phyloP scores from a whole-genome alignment of 2,888 invertebrate species.

The Netelia melanura region DNA sequence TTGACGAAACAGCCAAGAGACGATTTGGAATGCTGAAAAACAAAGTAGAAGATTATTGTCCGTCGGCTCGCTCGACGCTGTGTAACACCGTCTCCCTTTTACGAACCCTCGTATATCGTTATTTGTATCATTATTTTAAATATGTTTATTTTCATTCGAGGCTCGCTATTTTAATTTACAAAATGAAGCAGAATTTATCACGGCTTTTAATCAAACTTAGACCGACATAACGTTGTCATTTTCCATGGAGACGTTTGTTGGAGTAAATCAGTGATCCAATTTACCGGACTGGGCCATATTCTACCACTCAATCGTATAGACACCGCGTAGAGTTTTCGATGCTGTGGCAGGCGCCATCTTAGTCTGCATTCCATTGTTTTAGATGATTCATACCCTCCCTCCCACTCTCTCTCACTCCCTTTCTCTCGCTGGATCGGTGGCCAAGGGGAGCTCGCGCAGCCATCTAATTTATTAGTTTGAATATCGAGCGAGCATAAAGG shows the following conservation, averaged over 20 bases:
- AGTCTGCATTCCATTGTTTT: slow-evolving; percentile 85
- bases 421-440: slow-evolving; percentile 72
- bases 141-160: background rate
- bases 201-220: too few relatives aligned
- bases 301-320: too few relatives aligned
- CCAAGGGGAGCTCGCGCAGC: slow-evolving; percentile 63
- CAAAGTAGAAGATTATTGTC: slow-evolving; percentile 19
- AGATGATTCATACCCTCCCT: slow-evolving; percentile 83
- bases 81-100: background rate
- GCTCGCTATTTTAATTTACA: background rate
- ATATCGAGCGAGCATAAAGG: slow-evolving; percentile 81
- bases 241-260: too few relatives aligned
- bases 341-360: slow-evolving; percentile 80
- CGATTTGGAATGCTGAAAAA: slow-evolving; percentile 3
- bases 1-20: slow-evolving; percentile 2
- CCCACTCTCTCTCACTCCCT: slow-evolving; percentile 16
- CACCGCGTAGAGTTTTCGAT: slow-evolving; percentile 20
- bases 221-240: too few relatives aligned
- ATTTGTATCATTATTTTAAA: background rate
- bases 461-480: slow-evolving; percentile 85
- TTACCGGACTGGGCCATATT: too few relatives aligned
- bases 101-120: background rate
- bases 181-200: too few relatives aligned
- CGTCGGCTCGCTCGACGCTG: slow-evolving; percentile 14
- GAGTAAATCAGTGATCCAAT: too few relatives aligned